A percentile compares a stretch with the other conserved stretches of the same genome.
These are phyloP conservation scores for Entomobrya proxima DNA, from an alignment of 2,888 invertebrate species.

Conservation along the genomic window DNA sequence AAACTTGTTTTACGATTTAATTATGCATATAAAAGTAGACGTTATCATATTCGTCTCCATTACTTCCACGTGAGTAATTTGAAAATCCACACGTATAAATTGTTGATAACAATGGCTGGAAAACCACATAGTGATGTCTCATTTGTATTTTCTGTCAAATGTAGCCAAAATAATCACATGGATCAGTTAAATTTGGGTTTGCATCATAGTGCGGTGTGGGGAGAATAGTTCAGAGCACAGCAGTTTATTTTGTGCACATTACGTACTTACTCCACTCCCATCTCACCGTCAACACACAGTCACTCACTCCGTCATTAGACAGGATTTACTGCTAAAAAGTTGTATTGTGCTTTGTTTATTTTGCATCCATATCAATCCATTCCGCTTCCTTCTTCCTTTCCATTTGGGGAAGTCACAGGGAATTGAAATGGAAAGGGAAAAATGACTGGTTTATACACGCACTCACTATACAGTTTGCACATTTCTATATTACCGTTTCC, in stretches of 20 bases:
- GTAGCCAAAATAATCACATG: conserved; percentile 55
- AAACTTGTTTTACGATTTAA: conserved; percentile 2
- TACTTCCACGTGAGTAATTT: conserved; percentile 28
- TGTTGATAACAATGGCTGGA: conserved; percentile 34
- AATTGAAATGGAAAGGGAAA: conserved; percentile 45
- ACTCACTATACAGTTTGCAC: too few species aligned
- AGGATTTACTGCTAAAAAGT: conserved; percentile 41
- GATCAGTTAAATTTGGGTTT: conserved; percentile 16
- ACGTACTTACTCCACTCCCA: neutral
- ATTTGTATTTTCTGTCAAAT: conserved; percentile 44
- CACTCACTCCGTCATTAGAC: conserved; percentile 24
- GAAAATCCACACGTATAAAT: conserved; percentile 26
- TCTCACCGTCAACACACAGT: neutral
- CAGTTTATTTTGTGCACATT: conserved; percentile 7
- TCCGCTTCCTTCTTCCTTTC: neutral
- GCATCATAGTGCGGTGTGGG: neutral
- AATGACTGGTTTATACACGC: conserved; percentile 40
- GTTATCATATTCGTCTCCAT: neutral
- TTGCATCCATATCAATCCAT: conserved; percentile 13
- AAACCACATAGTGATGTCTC: conserved; percentile 60
- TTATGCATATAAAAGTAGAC: neutral
- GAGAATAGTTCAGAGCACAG: conserved; percentile 25
- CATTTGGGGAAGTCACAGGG: neutral
- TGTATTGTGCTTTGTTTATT: conserved; percentile 45
- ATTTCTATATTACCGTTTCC: too few species aligned